Conservation (phyloP, 2,888 invertebrate genomes). For the Leptinotarsa haldemani region DNA sequence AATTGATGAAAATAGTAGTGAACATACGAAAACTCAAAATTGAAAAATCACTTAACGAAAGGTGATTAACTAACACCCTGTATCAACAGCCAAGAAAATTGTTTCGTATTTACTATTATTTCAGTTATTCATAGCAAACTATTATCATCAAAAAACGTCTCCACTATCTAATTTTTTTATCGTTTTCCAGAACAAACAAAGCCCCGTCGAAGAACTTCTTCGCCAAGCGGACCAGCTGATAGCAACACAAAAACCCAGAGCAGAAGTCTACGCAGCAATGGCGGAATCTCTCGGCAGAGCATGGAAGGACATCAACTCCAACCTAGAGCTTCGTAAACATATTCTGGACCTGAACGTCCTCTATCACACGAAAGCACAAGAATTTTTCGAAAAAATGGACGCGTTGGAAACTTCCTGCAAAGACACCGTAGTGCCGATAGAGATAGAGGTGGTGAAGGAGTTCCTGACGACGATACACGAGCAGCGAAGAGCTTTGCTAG, state of each 20-base stretch:
- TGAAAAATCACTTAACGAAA: no score
- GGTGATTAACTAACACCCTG: no score
- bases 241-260: slow-evolving; percentile 78
- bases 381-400: slow-evolving; percentile 77
- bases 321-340: slow-evolving; percentile 80
- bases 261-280: slow-evolving; percentile 89
- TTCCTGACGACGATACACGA: slow-evolving; percentile 79
- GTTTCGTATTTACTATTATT: no score
- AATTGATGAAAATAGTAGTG: no score
- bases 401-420: slow-evolving; percentile 77
- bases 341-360: slow-evolving; percentile 82
- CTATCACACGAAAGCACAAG: slow-evolving; percentile 79
- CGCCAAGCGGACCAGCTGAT: slow-evolving; percentile 88
- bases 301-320: slow-evolving; percentile 86
- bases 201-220: slow-evolving; percentile 88
- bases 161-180: neutral
- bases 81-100: no score
- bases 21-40: no score
- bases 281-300: slow-evolving; percentile 80
- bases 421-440: slow-evolving; percentile 76
- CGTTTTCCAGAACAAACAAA: slow-evolving; percentile 80
- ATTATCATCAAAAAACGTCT: no score
- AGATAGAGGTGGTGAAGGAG: slow-evolving; percentile 78
- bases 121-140: no score
- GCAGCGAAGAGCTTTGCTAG: slow-evolving; percentile 77